phyloP scores from a whole-genome alignment of 2,888 invertebrate genomes.

The Callinectes sapidus region DNA sequence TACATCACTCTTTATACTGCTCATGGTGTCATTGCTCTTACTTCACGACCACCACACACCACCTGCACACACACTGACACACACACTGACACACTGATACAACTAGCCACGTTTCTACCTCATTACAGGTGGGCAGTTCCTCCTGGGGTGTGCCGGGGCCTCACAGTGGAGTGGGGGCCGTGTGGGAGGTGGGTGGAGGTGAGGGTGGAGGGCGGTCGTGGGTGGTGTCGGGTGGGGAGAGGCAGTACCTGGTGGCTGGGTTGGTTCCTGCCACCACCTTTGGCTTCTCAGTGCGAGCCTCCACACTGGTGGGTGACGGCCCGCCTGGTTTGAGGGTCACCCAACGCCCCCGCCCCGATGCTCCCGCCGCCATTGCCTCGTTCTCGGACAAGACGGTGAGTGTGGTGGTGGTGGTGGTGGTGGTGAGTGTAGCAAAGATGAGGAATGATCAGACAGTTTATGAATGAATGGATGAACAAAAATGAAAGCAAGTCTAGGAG shows the following conservation, averaged over 20 bases:
- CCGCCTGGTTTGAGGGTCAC: constrained; percentile 76
- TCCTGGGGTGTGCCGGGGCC: constrained; percentile 32
- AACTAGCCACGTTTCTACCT: not conserved
- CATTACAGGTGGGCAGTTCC: not conserved
- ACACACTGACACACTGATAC: not conserved
- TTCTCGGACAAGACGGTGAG: constrained; percentile 71
- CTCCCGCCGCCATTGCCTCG: constrained; percentile 71
- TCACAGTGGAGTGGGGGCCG: constrained; percentile 28
- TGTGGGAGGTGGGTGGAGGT: constrained; percentile 42
- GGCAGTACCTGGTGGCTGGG: constrained; percentile 65
- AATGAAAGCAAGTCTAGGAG: not conserved
- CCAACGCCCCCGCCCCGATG: constrained; percentile 64
- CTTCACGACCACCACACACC: not conserved
- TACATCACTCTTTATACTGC: not conserved
- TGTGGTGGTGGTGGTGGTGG: not conserved
- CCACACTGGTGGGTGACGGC: constrained; percentile 89
- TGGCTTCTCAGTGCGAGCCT: constrained; percentile 83
- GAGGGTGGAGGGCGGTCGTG: constrained; percentile 50
- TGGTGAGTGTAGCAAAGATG: not conserved
- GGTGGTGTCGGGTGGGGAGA: constrained; percentile 65
- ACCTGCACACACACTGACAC: not conserved
- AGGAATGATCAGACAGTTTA: not conserved
- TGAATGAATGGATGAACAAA: not conserved
- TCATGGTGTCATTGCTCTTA: no score
- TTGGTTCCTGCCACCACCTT: constrained; percentile 73